Base-by-base conservation (phyloP, 2,888 invertebrate species). In the Nymphalis polychloros region DNA sequence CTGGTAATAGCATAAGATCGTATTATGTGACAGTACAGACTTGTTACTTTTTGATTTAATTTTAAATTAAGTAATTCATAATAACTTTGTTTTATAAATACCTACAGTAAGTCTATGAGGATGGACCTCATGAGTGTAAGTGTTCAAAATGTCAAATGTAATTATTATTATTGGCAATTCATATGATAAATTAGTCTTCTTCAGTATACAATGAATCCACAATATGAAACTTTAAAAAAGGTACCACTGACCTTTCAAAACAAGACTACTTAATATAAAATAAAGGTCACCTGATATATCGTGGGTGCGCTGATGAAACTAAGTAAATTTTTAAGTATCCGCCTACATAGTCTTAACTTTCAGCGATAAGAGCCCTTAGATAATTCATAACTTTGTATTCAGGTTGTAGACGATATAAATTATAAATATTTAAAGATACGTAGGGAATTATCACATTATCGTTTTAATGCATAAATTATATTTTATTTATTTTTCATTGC, bases 291-390 rank as follows among this genome's bases (percentile, higher is more conserved):
- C n/a, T 17, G 27, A 35, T 17, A n/a, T 41, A 13, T 41, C 57
- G 19, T 35, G 19, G 19, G 35, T 35, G 57, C 4, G 10, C n/a
- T 57, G 35, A 19, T 57, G 19, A 17, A 57, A 41, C 57, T 41
- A 35, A 57, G 41, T 57, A 31, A 57, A 57, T 57, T 57, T 57
- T 57, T 57, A 41, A 57, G 57, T 57, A 57, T 19, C 57, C 57
- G 19, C 35, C 19, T 31, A 35, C 35, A 13, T 35, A 19, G n/a
- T 19, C 57, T 35, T 35, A 19, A 57, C 57, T 19, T 57, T 41
- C 41, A 57, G 10, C 4, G 35, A 57, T 41, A 41, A 19, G 35
- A 41, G n/a, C 41, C 35, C 41, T 57, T 41, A 19, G n/a, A 57
- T 41, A 57, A 57, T 57, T 57, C 35, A 55, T n/a, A 31, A 41